These are phyloP conservation scores for Drosophila demipolita DNA, from an alignment of 2,888 invertebrate species.

Conservation along the genomic window DNA sequence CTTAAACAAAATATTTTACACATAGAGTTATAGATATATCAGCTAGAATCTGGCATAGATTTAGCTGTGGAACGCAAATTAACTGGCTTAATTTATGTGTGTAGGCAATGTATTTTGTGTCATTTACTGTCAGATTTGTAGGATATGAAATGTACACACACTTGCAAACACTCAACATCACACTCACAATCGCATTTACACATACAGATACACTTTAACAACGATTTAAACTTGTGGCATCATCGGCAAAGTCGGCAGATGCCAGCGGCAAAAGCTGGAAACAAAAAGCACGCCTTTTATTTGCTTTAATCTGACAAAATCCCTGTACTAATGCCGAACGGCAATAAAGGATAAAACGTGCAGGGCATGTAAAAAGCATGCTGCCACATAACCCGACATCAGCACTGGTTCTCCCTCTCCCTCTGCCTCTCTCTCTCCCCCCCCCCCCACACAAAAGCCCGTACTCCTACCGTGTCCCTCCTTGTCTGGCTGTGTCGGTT, in stretches of 20 bases:
- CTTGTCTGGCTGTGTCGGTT: constrained; percentile 29
- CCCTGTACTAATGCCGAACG: constrained; percentile 78
- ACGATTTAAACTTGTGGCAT: constrained; percentile 75
- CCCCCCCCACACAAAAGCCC: too few relatives aligned
- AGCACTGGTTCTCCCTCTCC: not conserved
- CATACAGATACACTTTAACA: constrained; percentile 25
- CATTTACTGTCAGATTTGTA: constrained; percentile 14
- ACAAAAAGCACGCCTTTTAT: constrained; percentile 77
- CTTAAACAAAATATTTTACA: not conserved
- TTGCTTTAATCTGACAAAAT: constrained; percentile 78
- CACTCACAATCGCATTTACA: constrained; percentile 1
- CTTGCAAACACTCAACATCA: constrained; percentile 5
- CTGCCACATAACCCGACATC: constrained; percentile 35
- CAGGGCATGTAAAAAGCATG: constrained; percentile 70
- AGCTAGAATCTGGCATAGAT: not conserved
- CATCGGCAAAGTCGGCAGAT: constrained; percentile 53
- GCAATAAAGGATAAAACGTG: constrained; percentile 83
- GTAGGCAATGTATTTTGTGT: constrained; percentile 4
- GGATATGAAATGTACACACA: constrained; percentile 21
- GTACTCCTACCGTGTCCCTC: not conserved
- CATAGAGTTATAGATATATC: not conserved
- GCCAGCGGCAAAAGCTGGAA: constrained; percentile 54
- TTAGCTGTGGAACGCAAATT: not conserved
- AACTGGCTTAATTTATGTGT: not conserved
- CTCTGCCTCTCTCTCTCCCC: not conserved